Base-by-base conservation (phyloP, 2,888 invertebrate species). In the Monopis laevigella region DNA sequence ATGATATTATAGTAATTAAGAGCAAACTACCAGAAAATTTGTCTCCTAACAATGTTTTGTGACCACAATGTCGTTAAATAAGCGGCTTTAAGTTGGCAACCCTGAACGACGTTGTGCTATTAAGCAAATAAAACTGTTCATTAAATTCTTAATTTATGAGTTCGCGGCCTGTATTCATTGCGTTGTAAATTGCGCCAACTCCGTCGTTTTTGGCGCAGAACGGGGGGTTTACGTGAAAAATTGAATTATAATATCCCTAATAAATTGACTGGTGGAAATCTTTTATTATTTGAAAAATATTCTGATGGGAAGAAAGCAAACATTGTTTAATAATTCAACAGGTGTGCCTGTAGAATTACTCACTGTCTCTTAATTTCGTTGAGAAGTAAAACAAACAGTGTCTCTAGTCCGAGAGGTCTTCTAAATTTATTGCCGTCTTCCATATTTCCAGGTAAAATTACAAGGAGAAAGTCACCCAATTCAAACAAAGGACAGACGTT, bases 1-100 rank as follows among this genome's bases (percentile, higher is more conserved):
- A 63, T 60, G 53, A 61, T 62, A 65, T 64, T 62, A 63, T 59
- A 63, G 63, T 63, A 71, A 69, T 72, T 69, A 69, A 65, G 57
- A 56, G 51, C 52, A 62, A 65, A 62, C 57, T 60, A 64, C 57
- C 62, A 62, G 58, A 60, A 65, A 70, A 72, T 68, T 65, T 55
- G 60, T 57, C 59, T 48, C 53, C 45, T 50, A 56, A 62, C 61
- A 62, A 62, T 66, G 62, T 65, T 63, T 59, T 55, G 54, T 52
- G 53, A 49, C 49, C 48, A 58, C 54, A 58, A 54, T 52, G 56
- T 49, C 59, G 51, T 62, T 60, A 60, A 58, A 53, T 56, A 57
- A 58, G 54, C 53, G 28, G 44, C 52, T 52, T 46, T 43, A 48
- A 46, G 50, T 51, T 44, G 41, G 14, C 43, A 43, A 40, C 45